Conservation (phyloP, 2,113 vertebrate genomes). For the Mystacornis crossleyi region DNA sequence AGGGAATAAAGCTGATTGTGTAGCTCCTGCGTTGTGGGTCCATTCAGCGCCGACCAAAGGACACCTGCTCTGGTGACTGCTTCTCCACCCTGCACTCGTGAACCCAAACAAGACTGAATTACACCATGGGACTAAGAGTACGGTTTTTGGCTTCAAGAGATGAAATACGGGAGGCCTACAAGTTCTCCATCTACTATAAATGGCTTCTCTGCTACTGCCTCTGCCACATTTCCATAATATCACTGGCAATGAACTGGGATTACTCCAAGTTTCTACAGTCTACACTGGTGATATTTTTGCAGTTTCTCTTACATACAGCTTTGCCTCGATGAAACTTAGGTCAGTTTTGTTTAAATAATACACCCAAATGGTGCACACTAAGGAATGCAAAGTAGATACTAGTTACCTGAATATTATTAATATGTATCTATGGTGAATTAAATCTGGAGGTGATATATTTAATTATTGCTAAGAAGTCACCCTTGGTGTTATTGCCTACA, state of each 20-base stretch:
- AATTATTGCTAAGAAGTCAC: conserved; percentile 73
- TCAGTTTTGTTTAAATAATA: not conserved
- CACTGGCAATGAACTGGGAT: not conserved
- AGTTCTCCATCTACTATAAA: not conserved
- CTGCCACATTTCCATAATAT: not conserved
- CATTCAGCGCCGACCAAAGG: accelerated
- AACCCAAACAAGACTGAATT: not conserved
- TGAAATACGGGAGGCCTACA: not conserved
- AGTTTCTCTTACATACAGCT: not conserved
- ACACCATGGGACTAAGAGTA: not conserved
- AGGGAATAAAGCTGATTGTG: not conserved
- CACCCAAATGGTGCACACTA: not conserved
- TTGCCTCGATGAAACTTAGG: not conserved
- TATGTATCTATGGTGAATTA: not conserved
- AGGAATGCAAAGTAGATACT: not conserved
- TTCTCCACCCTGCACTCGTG: not conserved
- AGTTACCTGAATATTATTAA: not conserved
- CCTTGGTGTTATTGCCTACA: conserved; percentile 46
- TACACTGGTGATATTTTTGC: not conserved
- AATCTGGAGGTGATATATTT: not conserved
- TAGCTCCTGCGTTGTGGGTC: not conserved
- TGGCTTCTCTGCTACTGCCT: not conserved
- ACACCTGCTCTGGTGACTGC: not conserved
- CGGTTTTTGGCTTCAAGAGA: not conserved
- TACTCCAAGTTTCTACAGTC: not conserved